These are phyloP conservation scores for Eilema caniola DNA, from an alignment of 2,888 invertebrate genomes.

Conservation along the genomic window DNA sequence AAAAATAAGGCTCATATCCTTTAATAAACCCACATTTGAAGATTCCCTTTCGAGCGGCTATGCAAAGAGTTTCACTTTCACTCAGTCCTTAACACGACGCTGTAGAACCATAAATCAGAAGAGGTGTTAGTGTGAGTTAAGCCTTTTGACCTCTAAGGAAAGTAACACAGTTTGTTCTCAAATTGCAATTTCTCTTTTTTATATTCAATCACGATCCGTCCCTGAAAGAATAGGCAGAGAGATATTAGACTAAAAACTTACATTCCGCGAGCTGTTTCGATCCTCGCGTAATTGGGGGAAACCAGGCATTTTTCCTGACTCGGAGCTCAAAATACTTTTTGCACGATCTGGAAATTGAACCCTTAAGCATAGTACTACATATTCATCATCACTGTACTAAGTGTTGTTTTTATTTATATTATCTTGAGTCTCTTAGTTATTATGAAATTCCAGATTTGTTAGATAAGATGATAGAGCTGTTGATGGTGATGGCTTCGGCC, in stretches of 20 bases:
- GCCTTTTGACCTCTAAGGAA: constrained; percentile 1
- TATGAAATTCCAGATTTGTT: no score
- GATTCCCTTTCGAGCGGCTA: constrained; percentile 19
- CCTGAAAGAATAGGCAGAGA: background rate
- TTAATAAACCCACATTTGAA: background rate
- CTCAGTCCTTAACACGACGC: constrained; percentile 18
- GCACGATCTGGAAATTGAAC: background rate
- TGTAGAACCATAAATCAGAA: constrained; percentile 10
- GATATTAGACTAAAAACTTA: background rate
- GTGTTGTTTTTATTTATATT: no score
- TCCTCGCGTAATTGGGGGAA: no score
- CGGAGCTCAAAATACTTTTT: background rate
- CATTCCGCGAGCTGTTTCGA: background rate
- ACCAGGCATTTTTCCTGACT: background rate
- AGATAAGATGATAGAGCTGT: no score
- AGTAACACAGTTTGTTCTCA: background rate
- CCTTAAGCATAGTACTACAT: background rate
- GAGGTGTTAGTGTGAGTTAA: background rate
- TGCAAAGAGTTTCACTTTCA: constrained; percentile 33
- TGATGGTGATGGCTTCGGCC: no score
- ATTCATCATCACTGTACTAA: no score
- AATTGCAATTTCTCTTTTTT: background rate
- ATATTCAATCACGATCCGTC: background rate
- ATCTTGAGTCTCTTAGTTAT: no score
- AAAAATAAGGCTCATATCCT: background rate